phyloP scores from a whole-genome alignment of 2,888 invertebrate species.

The Netelia virgata region DNA sequence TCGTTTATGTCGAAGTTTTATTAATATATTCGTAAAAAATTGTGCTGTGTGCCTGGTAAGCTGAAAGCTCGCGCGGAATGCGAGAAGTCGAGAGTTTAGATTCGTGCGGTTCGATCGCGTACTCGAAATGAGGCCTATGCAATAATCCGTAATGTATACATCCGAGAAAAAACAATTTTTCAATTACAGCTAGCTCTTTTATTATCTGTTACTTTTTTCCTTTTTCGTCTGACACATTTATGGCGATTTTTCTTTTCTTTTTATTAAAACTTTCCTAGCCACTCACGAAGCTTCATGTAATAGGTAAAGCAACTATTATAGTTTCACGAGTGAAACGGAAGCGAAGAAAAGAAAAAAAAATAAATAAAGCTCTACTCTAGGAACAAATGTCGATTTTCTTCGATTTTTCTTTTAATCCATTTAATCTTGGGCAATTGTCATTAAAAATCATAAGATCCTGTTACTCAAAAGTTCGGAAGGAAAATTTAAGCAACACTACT shows the following conservation, averaged over 20 bases:
- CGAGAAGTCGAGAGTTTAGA: slow-evolving; percentile 70
- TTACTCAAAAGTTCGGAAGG: slow-evolving; percentile 10
- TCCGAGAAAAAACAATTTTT: not conserved
- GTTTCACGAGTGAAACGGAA: slow-evolving; percentile 57
- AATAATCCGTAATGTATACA: not conserved
- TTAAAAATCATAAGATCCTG: slow-evolving; percentile 29
- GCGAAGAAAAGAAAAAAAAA: slow-evolving; percentile 52
- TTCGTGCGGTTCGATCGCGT: slow-evolving; percentile 70
- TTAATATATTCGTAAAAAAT: slow-evolving; percentile 51
- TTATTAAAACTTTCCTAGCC: slow-evolving; percentile 40
- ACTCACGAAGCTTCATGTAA: slow-evolving; percentile 54
- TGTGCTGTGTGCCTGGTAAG: slow-evolving; percentile 71
- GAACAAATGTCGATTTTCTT: slow-evolving; percentile 53
- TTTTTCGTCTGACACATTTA: not conserved
- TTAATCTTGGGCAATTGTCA: slow-evolving; percentile 30
- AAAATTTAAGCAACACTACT: slow-evolving; percentile 9
- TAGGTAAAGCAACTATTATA: slow-evolving; percentile 57
- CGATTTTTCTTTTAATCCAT: slow-evolving; percentile 19
- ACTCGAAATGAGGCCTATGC: slow-evolving; percentile 48
- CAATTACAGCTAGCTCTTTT: not conserved
- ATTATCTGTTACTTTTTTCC: slow-evolving; percentile 21
- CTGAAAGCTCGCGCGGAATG: slow-evolving; percentile 68
- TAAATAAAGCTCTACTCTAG: slow-evolving; percentile 55
- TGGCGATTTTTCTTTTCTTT: not conserved
- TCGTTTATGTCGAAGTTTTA: slow-evolving; percentile 60